Percentiles rank a stretch among this genome's conserved stretches.
Evolutionary conservation across 1,140 invertebrate genomes (phyloP).

Genomic region (Pissodes strobi): DNA sequence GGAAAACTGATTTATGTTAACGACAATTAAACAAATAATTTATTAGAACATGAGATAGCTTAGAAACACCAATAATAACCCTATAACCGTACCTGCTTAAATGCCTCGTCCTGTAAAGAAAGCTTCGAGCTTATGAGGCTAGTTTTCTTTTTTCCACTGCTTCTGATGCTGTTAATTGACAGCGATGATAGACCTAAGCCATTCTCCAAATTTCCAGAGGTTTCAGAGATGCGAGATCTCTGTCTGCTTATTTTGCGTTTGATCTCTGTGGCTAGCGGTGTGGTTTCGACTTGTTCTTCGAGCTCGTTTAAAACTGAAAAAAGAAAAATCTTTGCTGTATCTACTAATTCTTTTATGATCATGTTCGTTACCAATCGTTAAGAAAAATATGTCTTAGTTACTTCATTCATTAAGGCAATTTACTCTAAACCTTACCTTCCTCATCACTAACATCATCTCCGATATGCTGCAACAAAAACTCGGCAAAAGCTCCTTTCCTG

Average conservation of each 20-base stretch:
- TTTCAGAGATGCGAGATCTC: slow-evolving; percentile 62
- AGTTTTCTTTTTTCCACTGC: slow-evolving; percentile 33
- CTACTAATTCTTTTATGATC: too few relatives aligned
- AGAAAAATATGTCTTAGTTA: too few relatives aligned
- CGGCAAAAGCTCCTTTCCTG: slow-evolving; percentile 79
- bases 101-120: slow-evolving; percentile 33
- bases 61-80: too few relatives aligned
- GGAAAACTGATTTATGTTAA: too few relatives aligned
- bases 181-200: neutral
- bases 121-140: slow-evolving; percentile 10
- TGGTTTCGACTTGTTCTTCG: slow-evolving; percentile 73
- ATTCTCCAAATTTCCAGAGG: slow-evolving; percentile 56
- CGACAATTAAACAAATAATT: too few relatives aligned
- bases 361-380: too few relatives aligned
- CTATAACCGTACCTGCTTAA: too few relatives aligned
- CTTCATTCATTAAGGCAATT: neutral
- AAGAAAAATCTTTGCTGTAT: slow-evolving; percentile 17
- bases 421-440: slow-evolving; percentile 44
- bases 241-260: slow-evolving; percentile 66
- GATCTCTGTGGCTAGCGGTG: slow-evolving; percentile 68
- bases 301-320: slow-evolving; percentile 72
- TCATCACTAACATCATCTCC: slow-evolving; percentile 66
- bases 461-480: slow-evolving; percentile 81
- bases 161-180: slow-evolving; percentile 6
- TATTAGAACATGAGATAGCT: too few relatives aligned